phyloP scores from a whole-genome alignment of 2,797 vertebrate genomes.

The Anguilla marmorata region DNA sequence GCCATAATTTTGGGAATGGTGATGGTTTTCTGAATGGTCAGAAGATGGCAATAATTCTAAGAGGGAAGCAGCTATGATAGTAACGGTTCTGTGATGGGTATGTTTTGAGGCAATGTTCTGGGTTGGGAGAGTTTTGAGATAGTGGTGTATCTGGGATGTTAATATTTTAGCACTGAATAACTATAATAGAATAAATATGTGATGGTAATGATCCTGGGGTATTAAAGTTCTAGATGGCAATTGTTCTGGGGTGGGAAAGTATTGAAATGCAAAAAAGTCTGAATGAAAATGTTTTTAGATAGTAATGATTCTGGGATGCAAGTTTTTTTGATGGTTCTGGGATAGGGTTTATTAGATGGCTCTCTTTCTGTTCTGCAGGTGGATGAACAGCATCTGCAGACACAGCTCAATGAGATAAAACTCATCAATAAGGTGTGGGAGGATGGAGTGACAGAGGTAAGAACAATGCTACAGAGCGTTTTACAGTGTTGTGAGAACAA shows the following conservation, averaged over 20 bases:
- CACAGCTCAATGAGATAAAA: slow-evolving; percentile 82
- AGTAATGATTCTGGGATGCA: not conserved
- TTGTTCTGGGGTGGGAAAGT: not conserved
- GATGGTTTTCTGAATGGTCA: not conserved
- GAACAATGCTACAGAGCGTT: slow-evolving; percentile 64
- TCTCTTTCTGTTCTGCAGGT: slow-evolving; percentile 69
- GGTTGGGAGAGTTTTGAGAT: too few species aligned
- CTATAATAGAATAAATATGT: not conserved
- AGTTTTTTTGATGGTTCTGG: not conserved
- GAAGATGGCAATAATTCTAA: not conserved
- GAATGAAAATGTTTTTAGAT: not conserved
- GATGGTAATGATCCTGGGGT: not conserved
- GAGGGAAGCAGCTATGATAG: not conserved
- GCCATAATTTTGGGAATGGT: not conserved
- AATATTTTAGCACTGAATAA: not conserved
- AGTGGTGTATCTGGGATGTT: not conserved
- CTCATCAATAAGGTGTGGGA: slow-evolving; percentile 79
- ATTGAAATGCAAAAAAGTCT: not conserved
- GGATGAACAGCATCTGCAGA: slow-evolving; percentile 85
- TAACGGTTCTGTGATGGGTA: not conserved
- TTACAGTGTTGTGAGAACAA: too few species aligned
- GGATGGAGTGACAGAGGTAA: not conserved
- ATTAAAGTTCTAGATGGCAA: not conserved
- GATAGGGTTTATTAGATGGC: too few species aligned
- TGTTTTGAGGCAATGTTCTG: not conserved